phyloP scores from a whole-genome alignment of 2,797 vertebrate species.

The Acrossocheilus wenchowensis region DNA sequence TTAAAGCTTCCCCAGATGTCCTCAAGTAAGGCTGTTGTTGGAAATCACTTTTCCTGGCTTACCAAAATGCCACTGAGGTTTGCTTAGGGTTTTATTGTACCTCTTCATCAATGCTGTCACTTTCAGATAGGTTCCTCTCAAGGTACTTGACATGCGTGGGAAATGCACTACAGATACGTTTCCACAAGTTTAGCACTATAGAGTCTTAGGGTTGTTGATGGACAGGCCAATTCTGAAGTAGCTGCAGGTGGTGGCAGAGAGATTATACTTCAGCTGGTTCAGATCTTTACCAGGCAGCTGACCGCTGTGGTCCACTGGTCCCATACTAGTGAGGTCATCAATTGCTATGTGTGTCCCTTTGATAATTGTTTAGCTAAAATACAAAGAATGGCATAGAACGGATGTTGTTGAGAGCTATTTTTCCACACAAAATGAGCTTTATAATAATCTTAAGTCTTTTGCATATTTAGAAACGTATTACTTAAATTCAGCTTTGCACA shows the following conservation, averaged over 20 bases:
- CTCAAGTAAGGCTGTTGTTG: not conserved
- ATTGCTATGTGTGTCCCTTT: not conserved
- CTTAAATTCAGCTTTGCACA: too few relatives aligned
- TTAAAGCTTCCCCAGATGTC: not conserved
- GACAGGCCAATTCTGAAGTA: not conserved
- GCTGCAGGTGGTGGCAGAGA: not conserved
- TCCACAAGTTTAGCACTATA: not conserved
- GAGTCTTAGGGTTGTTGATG: not conserved
- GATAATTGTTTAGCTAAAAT: not conserved
- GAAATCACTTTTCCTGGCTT: not conserved
- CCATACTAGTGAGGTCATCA: not conserved
- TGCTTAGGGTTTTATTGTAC: not conserved
- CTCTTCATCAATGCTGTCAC: slow-evolving; percentile 12
- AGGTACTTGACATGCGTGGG: not conserved
- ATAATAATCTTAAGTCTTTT: too few relatives aligned
- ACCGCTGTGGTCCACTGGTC: not conserved
- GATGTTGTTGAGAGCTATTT: too few relatives aligned
- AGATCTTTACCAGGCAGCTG: not conserved
- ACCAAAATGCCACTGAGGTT: not conserved
- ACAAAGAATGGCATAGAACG: not conserved
- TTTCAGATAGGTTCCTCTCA: not conserved
- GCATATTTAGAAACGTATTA: too few relatives aligned
- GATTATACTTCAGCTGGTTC: not conserved
- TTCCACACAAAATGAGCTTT: too few relatives aligned
- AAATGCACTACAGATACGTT: not conserved